Conservation (phyloP, 53 echinoderm and acorn worm genomes). For the Holothuria scabra region DNA sequence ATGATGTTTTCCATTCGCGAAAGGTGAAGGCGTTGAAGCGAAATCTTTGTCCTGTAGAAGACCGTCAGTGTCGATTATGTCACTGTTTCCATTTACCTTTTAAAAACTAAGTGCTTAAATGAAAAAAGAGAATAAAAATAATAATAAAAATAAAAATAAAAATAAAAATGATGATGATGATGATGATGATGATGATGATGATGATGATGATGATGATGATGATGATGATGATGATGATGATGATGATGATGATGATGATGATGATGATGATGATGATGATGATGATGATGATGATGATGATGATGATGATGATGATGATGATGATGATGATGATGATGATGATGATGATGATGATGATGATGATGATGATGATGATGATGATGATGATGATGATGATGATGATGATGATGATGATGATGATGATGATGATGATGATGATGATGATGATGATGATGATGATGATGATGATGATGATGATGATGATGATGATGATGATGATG, state of each 20-base stretch:
- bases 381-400: not conserved
- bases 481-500: slow-evolving; percentile 4
- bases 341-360: slow-evolving; percentile 4
- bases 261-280: not conserved
- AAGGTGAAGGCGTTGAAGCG: no score
- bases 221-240: slow-evolving; percentile 4
- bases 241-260: slow-evolving; percentile 4
- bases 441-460: not conserved
- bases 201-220: slow-evolving; percentile 5
- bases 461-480: slow-evolving; percentile 4
- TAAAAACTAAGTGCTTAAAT: no score
- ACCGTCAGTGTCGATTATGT: no score
- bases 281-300: slow-evolving; percentile 4
- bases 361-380: slow-evolving; percentile 4
- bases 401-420: slow-evolving; percentile 4
- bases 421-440: slow-evolving; percentile 4
- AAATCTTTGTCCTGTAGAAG: no score
- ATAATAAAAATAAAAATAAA: not conserved
- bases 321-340: not conserved
- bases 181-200: slow-evolving; percentile 2
- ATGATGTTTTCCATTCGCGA: no score
- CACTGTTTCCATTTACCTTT: no score
- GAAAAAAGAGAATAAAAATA: no score
- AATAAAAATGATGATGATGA: not conserved
- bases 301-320: slow-evolving; percentile 4